Base-by-base conservation (phyloP, 2,797 vertebrate species). In the Gallinago nigripennis region DNA sequence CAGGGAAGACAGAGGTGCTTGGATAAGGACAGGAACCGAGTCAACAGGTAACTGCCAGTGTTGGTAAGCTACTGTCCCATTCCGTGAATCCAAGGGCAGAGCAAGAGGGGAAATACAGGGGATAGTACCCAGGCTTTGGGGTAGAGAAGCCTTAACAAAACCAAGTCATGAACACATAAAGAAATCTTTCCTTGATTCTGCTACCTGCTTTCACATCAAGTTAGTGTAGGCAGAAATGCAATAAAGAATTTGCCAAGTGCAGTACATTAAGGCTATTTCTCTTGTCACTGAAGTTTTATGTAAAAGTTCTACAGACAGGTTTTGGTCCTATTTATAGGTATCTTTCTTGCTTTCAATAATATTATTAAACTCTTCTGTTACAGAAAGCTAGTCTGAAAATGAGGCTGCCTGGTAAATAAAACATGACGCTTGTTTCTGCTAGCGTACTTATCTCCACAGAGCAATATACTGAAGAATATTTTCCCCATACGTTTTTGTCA, bases 291-390 rank as follows among this genome's bases (percentile, higher is more conserved):
- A 95, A 94, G 63, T 96, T 95, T 94, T 69, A 96, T 95, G 72
- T 37, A 81, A 17, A 95, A 95, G 88, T 95, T 83, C 72, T 43
- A 79, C 51, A 82, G 76, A 78, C 84, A 86, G 77, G 91, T 83
- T 66, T 76, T 65, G 28, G 39, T 93, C 51, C 95, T 95, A 69
- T 95, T 95, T 95, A 80, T 95, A 95, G 79, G 60, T 54, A 77
- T 91, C 79, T 86, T 88, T 73, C 88, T 94, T 84, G 85, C 85
- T 43, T 93, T 94, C 91, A 83, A 57, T 51, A 70, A 70, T 80
- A 92, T 96, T 96, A 96, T 96, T 96, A 96, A 96, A 95, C 69
- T 50, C 88, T 93, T 94, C 95, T 95, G 88, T 94, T 96, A 93
- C 6, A 94, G 86, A 93, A 86, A 96, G 33, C 78, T 56, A 60